A percentile compares a stretch with the other conserved stretches of the same genome.
These are phyloP conservation scores for Rhopilema esculentum DNA, from an alignment of 30 jellyfish, hydroid and myxozoan genomes.

Conservation along the genomic window DNA sequence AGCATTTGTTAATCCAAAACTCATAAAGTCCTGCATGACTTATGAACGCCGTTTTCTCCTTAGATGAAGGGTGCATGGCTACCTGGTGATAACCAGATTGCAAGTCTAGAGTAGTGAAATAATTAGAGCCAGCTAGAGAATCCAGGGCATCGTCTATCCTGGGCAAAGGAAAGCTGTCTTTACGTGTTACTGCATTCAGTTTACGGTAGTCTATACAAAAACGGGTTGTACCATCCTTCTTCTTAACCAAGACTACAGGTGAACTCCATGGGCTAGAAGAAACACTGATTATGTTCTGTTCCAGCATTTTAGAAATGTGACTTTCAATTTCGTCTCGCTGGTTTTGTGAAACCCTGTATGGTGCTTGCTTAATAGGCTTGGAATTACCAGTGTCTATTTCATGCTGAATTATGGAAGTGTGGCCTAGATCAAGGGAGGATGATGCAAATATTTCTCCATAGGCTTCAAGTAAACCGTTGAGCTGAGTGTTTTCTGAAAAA, in stretches of 20 bases:
- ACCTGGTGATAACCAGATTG: conserved; percentile 67
- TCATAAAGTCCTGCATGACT: conserved; percentile 50
- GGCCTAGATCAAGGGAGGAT: conserved; percentile 33
- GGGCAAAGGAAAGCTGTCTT: conserved; percentile 55
- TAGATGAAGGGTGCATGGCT: conserved; percentile 18
- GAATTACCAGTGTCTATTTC: conserved; percentile 49
- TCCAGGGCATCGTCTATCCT: conserved; percentile 43
- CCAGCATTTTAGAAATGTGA: conserved; percentile 36
- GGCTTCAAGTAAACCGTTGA: background rate
- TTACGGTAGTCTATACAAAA: conserved; percentile 49
- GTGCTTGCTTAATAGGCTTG: conserved; percentile 39
- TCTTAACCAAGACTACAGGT: conserved; percentile 59
- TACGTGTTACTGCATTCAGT: conserved; percentile 46
- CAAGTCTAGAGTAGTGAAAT: conserved; percentile 52
- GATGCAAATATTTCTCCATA: conserved; percentile 29
- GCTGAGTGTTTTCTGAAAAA: background rate
- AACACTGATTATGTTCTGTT: conserved; percentile 20
- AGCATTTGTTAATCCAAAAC: conserved; percentile 56
- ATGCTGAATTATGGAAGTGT: conserved; percentile 46
- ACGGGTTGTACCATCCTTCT: conserved; percentile 59
- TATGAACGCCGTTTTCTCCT: conserved; percentile 54
- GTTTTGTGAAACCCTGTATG: conserved; percentile 6
- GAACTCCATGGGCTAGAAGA: conserved; percentile 56
- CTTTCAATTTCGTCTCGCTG: conserved; percentile 14
- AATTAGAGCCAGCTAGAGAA: conserved; percentile 23